Conservation (phyloP, 2,797 vertebrate species). For the Falco biarmicus region DNA sequence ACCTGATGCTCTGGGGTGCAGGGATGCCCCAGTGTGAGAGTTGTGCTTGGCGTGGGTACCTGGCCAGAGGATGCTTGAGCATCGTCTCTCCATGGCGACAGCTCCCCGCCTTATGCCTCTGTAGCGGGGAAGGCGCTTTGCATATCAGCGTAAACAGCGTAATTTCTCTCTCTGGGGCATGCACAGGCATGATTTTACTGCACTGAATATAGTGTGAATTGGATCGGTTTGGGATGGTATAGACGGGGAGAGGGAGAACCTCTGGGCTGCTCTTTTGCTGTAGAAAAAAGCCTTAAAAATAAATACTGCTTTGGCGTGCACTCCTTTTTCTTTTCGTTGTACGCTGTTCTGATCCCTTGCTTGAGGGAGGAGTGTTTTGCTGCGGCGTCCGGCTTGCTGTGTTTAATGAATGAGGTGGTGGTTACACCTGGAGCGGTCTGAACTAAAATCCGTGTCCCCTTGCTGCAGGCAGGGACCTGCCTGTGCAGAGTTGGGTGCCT, state of each 20-base stretch:
- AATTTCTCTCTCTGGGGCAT: background rate
- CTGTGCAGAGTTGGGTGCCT: background rate
- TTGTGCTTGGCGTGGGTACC: background rate
- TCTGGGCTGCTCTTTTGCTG: background rate
- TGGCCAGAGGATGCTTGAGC: background rate
- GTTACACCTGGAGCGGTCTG: background rate
- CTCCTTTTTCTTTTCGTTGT: background rate
- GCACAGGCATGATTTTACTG: background rate
- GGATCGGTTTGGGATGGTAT: background rate
- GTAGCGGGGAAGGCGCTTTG: background rate
- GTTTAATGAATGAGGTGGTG: conserved; percentile 36
- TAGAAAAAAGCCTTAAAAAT: background rate
- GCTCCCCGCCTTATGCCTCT: accelerated
- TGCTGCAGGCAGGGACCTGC: background rate
- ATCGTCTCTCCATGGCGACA: accelerated
- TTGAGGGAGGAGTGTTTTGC: background rate
- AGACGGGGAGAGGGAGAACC: background rate
- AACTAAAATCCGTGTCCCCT: background rate
- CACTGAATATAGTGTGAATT: accelerated
- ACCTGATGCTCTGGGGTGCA: background rate
- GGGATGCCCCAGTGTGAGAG: background rate
- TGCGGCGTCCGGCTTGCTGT: background rate
- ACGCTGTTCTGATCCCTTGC: background rate
- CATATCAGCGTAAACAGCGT: background rate
- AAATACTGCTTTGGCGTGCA: background rate